phyloP scores from a whole-genome alignment of 2,797 vertebrate species.

The Spondyliosoma cantharus region DNA sequence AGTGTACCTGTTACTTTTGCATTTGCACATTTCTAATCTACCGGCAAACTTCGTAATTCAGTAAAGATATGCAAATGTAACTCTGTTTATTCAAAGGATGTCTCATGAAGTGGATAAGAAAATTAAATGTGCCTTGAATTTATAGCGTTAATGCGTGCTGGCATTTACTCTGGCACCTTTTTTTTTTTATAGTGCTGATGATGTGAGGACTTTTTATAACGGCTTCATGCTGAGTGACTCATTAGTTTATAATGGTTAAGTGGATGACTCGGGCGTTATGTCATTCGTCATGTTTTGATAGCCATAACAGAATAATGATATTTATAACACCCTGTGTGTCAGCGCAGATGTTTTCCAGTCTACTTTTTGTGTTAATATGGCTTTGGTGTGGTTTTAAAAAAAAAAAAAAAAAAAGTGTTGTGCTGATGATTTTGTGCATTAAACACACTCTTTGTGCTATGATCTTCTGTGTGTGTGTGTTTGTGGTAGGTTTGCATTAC shows the following conservation, averaged over 20 bases:
- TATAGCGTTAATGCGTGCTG: not conserved
- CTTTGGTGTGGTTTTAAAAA: conserved; percentile 22
- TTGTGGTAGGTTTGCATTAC: conserved; percentile 3
- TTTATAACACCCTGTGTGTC: conserved; percentile 37
- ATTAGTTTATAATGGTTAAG: conserved; percentile 48
- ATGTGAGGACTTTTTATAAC: conserved; percentile 35
- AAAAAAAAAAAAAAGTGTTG: conserved; percentile 33
- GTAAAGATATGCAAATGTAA: conserved; percentile 25
- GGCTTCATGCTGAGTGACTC: conserved; percentile 45
- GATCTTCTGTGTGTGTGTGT: conserved; percentile 8
- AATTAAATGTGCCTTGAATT: conserved; percentile 34
- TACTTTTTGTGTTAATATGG: conserved; percentile 27
- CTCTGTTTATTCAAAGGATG: not conserved
- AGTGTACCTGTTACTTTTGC: conserved; percentile 4
- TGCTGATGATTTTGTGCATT: conserved; percentile 23
- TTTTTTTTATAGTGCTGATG: conserved; percentile 16
- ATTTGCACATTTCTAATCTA: conserved; percentile 26
- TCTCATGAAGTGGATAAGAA: conserved; percentile 3
- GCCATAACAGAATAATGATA: conserved; percentile 41
- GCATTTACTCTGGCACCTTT: conserved; percentile 27
- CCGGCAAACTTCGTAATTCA: not conserved
- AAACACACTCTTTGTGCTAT: conserved; percentile 8
- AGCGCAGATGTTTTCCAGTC: conserved; percentile 33
- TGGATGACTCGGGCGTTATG: conserved; percentile 39
- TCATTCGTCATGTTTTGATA: conserved; percentile 2